phyloP scores from a whole-genome alignment of 2,888 invertebrate species.

The Mythimna impura region DNA sequence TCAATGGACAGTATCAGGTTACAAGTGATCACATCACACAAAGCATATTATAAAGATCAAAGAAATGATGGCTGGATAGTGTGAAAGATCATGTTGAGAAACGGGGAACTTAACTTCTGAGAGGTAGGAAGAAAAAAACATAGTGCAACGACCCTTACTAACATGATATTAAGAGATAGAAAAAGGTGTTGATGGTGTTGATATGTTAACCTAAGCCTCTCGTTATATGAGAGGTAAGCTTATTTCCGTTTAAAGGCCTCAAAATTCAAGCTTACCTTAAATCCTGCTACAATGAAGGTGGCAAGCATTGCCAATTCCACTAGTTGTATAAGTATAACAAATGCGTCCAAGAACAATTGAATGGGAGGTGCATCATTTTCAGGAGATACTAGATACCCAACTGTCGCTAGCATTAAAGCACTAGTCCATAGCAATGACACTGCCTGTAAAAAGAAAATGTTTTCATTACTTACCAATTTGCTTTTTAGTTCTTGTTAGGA shows the following conservation, averaged over 20 bases:
- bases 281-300: conserved; percentile 34
- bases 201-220: not conserved
- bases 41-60: not conserved
- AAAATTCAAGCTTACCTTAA: conserved; percentile 17
- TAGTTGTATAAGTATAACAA: not conserved
- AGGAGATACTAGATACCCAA: not conserved
- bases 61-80: not conserved
- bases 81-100: not conserved
- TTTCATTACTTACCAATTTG: not conserved
- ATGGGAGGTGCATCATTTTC: rapidly evolving
- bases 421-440: conserved; percentile 21
- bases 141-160: too few species aligned
- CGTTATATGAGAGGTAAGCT: not conserved
- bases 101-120: not conserved
- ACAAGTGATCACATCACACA: not conserved
- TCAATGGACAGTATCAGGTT: not conserved
- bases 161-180: too few species aligned
- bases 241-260: not conserved
- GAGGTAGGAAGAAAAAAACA: too few species aligned
- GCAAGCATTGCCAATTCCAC: conserved; percentile 34
- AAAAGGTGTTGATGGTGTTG: too few species aligned
- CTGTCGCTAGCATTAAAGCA: rapidly evolving
- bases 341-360: not conserved
- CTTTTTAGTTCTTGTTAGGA: not conserved
- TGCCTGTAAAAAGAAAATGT: conserved; percentile 10